A percentile compares a stretch with the other conserved stretches of the same genome.
Conservation (phyloP, 2,113 vertebrate genomes). For the Macaca mulatta region DNA sequence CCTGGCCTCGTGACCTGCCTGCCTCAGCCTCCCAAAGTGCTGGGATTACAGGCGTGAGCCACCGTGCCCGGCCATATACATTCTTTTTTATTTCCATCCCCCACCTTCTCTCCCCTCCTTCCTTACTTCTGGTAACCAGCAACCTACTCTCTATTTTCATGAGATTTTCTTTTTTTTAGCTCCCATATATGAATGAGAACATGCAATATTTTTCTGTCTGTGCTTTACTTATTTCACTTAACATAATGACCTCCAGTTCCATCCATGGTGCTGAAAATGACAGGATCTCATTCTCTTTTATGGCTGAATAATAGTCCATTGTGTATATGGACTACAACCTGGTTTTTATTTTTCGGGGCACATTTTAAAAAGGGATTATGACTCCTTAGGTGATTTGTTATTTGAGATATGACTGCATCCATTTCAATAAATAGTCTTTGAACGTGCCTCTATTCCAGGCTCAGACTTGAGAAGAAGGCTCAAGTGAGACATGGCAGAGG, state of each 20-base stretch:
- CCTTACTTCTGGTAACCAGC: background rate
- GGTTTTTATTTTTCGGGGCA: background rate
- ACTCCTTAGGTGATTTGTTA: background rate
- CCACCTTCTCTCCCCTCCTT: background rate
- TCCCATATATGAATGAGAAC: background rate
- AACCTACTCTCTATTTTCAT: background rate
- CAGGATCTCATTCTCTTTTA: background rate
- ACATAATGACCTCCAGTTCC: background rate
- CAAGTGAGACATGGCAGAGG: background rate
- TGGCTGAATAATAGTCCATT: background rate
- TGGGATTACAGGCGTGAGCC: too few relatives aligned
- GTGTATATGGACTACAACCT: background rate
- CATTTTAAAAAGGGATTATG: background rate
- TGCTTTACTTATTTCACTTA: background rate
- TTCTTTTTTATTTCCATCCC: background rate
- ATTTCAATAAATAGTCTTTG: background rate
- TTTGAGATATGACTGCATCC: background rate
- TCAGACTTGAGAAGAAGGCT: background rate
- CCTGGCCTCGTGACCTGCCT: too few relatives aligned
- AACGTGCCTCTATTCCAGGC: background rate
- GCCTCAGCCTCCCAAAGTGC: too few relatives aligned
- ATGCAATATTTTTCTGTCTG: background rate
- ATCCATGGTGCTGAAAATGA: background rate
- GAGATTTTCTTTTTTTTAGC: background rate
- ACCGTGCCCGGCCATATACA: rapidly evolving